These are phyloP conservation scores for Thunnus maccoyii DNA, from an alignment of 2,113 vertebrate species.

Conservation along the genomic window DNA sequence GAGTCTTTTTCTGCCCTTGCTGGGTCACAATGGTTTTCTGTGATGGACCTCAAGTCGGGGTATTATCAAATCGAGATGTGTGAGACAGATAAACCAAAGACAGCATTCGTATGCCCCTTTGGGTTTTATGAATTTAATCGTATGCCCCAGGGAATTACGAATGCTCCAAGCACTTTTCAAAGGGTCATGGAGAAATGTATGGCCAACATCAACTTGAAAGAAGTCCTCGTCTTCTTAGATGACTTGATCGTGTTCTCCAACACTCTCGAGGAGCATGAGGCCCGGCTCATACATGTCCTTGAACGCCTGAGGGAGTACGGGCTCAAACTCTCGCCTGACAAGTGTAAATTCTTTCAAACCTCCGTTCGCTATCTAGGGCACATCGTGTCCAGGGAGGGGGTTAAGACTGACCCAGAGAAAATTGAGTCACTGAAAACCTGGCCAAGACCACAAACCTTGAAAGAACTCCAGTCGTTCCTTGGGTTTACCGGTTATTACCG, in stretches of 20 bases:
- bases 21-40: neutral
- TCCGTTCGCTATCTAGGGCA: neutral
- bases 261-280: neutral
- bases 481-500: no score
- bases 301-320: neutral
- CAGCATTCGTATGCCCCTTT: neutral
- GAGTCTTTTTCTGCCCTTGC: neutral
- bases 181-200: conserved; percentile 1
- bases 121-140: neutral
- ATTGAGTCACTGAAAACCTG: neutral
- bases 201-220: neutral
- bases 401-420: neutral
- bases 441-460: neutral
- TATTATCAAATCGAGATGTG: conserved; percentile 2
- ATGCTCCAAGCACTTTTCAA: neutral
- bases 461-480: neutral
- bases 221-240: no score
- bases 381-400: neutral
- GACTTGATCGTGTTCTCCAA: no score
- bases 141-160: neutral
- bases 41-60: neutral
- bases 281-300: neutral
- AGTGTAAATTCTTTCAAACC: conserved; percentile 5
- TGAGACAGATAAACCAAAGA: neutral
- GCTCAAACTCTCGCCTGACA: neutral